These are phyloP conservation scores for Urophycis tenuis DNA, from an alignment of 2,797 vertebrate genomes.

Conservation along the genomic window DNA sequence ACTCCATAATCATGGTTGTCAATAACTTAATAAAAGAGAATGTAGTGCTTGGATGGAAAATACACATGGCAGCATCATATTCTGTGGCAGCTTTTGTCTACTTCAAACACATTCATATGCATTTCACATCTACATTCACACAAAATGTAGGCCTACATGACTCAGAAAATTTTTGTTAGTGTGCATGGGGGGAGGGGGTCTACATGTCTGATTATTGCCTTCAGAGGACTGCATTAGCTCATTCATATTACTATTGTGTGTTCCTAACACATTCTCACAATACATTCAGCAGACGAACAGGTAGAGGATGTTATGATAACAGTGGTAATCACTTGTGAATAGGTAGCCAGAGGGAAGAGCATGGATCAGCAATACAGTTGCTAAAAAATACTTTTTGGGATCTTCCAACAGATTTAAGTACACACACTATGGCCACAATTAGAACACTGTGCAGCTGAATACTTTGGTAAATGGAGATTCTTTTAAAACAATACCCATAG, in stretches of 20 bases:
- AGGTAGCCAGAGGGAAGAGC: background rate
- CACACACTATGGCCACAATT: constrained; percentile 20
- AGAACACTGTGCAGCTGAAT: constrained; percentile 25
- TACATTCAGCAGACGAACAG: background rate
- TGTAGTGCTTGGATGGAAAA: constrained; percentile 29
- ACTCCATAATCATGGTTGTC: constrained; percentile 26
- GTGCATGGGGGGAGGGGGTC: background rate
- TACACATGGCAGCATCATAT: constrained; percentile 1
- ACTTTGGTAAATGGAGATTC: constrained; percentile 46
- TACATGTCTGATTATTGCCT: constrained; percentile 8
- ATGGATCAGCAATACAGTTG: background rate
- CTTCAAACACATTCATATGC: constrained; percentile 16
- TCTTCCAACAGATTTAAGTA: background rate
- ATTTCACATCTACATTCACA: constrained; percentile 29
- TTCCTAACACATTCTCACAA: background rate
- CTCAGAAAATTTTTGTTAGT: constrained; percentile 3
- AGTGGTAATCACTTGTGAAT: background rate
- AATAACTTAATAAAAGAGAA: constrained; percentile 45
- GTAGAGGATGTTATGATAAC: background rate
- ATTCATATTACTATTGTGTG: background rate
- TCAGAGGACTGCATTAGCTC: background rate
- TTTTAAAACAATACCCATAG: constrained; percentile 33
- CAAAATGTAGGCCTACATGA: constrained; percentile 2
- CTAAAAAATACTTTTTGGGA: constrained; percentile 11
- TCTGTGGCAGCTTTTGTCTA: background rate